A percentile compares a stretch with the other conserved stretches of the same genome.
Conservation (phyloP, 2,113 vertebrate genomes). For the Gorilla gorilla region DNA sequence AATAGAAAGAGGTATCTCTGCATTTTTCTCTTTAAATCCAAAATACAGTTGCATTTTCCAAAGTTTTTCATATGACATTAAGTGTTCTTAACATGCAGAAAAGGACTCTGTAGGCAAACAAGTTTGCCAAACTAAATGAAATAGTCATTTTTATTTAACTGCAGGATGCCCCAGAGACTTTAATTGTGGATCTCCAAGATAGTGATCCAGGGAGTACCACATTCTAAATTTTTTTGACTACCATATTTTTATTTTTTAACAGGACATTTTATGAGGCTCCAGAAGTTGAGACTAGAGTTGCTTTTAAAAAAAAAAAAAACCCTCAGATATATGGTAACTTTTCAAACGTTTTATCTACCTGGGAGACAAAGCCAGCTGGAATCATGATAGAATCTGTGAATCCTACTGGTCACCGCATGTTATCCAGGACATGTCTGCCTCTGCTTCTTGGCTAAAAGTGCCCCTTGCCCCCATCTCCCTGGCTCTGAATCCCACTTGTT, state of each 20-base stretch:
- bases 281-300: background rate
- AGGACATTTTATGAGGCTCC: background rate
- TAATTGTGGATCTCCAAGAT: background rate
- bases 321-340: background rate
- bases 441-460: background rate
- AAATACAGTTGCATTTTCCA: background rate
- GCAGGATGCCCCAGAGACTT: background rate
- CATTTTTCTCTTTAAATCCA: background rate
- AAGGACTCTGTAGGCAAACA: background rate
- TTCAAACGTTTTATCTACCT: background rate
- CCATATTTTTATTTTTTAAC: background rate
- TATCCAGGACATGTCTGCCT: background rate
- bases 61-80: background rate
- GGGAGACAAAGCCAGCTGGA: background rate
- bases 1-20: background rate
- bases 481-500: background rate
- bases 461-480: background rate
- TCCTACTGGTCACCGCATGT: fast-evolving
- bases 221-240: background rate
- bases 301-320: background rate
- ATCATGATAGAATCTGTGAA: background rate
- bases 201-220: background rate
- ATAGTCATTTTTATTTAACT: background rate
- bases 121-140: background rate
- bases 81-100: background rate